Evolutionary conservation across 2,113 vertebrate genomes (phyloP).

Genomic region (Oncorhynchus kisutch): DNA sequence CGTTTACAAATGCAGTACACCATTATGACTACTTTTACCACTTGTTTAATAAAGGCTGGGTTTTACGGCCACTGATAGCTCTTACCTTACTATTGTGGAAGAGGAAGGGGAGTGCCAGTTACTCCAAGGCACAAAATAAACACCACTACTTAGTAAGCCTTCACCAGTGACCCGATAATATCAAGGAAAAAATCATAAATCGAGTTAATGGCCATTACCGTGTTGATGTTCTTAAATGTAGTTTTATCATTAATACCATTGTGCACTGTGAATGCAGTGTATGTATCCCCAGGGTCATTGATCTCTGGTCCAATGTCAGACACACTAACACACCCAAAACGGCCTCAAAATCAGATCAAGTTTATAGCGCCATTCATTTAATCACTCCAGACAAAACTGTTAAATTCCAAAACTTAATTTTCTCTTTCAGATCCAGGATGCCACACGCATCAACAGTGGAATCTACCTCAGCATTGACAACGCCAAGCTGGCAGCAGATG

Average conservation of each 20-base stretch:
- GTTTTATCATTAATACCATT: neutral
- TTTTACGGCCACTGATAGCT: neutral
- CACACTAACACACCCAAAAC: no score
- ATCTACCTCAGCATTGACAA: slow-evolving; percentile 75
- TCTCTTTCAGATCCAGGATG: slow-evolving; percentile 55
- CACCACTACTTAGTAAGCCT: no score
- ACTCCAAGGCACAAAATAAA: no score
- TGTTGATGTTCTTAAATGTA: neutral
- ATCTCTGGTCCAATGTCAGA: neutral
- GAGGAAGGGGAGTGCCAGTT: no score
- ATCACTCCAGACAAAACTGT: neutral
- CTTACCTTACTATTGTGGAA: neutral
- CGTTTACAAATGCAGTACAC: no score
- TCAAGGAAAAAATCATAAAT: no score
- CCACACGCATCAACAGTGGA: slow-evolving; percentile 61
- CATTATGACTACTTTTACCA: neutral
- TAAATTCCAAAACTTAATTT: neutral
- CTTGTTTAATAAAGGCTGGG: neutral
- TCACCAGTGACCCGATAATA: no score
- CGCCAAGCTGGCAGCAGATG: slow-evolving; percentile 72
- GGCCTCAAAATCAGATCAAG: no score
- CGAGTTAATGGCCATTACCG: no score
- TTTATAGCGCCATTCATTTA: no score
- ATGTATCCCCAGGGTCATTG: neutral
- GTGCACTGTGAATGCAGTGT: neutral